Conservation (phyloP, 2,888 invertebrate genomes). For the Diarsia mendica region DNA sequence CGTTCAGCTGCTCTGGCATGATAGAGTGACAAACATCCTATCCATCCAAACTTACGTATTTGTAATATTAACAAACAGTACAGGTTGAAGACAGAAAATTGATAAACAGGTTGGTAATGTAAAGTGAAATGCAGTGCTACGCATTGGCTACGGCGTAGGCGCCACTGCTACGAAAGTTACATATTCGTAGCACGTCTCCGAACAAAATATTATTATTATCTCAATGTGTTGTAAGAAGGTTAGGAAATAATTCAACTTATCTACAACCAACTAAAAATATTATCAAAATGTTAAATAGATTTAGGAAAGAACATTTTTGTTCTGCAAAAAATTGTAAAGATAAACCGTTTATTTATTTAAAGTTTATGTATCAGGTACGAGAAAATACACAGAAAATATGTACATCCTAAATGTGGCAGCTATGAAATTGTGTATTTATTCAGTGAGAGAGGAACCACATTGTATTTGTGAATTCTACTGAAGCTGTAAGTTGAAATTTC, state of each 20-base stretch:
- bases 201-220: background rate
- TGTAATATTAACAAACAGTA: too few relatives aligned
- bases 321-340: background rate
- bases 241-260: background rate
- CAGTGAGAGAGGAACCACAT: conserved; percentile 29
- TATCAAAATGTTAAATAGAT: background rate
- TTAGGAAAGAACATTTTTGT: background rate
- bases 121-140: background rate
- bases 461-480: conserved; percentile 51
- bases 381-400: conserved; percentile 38
- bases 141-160: conserved; percentile 38
- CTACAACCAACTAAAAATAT: too few relatives aligned
- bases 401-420: conserved; percentile 47
- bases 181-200: conserved; percentile 1
- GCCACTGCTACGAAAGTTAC: conserved; percentile 1
- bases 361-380: conserved; percentile 10
- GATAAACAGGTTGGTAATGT: background rate
- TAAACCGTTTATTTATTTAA: conserved; percentile 29
- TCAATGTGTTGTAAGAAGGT: background rate
- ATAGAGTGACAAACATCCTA: too few relatives aligned
- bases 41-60: too few relatives aligned
- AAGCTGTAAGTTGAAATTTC: conserved; percentile 43
- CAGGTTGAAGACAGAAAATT: background rate
- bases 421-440: conserved; percentile 54
- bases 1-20: too few relatives aligned